These are phyloP conservation scores for Pedicia rivosa DNA, from an alignment of 2,888 invertebrate genomes.

Conservation along the genomic window DNA sequence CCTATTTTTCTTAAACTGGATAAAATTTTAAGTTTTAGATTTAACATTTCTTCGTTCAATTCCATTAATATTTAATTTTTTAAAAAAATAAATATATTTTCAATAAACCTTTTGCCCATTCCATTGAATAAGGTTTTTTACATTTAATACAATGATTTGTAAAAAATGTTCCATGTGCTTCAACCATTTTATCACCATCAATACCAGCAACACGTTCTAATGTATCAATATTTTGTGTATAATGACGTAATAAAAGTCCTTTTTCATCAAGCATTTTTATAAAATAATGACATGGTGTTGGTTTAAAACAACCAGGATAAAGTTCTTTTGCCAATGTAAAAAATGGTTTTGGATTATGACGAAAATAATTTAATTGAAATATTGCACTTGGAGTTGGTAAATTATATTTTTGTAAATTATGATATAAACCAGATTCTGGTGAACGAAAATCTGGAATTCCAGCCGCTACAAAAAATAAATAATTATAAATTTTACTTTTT, in stretches of 20 bases:
- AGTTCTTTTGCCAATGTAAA: slow-evolving; percentile 80
- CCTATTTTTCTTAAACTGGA: too few species aligned
- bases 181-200: slow-evolving; percentile 69
- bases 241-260: slow-evolving; percentile 55
- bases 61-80: too few species aligned
- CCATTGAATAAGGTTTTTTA: slow-evolving; percentile 48
- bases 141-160: slow-evolving; percentile 77
- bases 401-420: slow-evolving; percentile 80
- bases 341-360: slow-evolving; percentile 81
- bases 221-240: slow-evolving; percentile 88
- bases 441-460: slow-evolving; percentile 95
- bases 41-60: too few species aligned
- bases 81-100: slow-evolving; percentile 39
- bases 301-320: slow-evolving; percentile 74
- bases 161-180: slow-evolving; percentile 89
- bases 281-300: slow-evolving; percentile 85
- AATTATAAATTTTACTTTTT: neutral
- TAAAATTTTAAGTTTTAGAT: too few species aligned
- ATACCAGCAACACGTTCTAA: slow-evolving; percentile 76
- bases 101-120: slow-evolving; percentile 78
- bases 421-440: slow-evolving; percentile 81
- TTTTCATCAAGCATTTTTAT: slow-evolving; percentile 71
- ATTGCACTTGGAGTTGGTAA: slow-evolving; percentile 84
- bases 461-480: slow-evolving; percentile 45
- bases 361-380: slow-evolving; percentile 80